Base-by-base conservation (phyloP, 2,888 invertebrate genomes). In the Aplocera efformata region DNA sequence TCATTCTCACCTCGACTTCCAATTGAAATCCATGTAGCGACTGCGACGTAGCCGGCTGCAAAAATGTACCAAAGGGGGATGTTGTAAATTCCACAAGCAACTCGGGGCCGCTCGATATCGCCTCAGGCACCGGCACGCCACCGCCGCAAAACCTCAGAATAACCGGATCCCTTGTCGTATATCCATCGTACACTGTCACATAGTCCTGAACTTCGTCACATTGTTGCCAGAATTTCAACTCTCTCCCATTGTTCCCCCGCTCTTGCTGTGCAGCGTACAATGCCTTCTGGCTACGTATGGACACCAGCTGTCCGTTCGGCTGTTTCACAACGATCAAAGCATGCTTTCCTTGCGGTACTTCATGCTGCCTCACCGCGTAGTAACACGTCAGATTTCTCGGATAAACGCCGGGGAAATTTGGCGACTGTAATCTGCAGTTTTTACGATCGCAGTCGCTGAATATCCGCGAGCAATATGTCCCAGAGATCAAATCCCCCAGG, bases 381-480 rank as follows among this genome's bases (percentile, higher is more conserved):
- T 97, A 96, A 77, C 98, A 98, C 48, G 97, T 96, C 65, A 98
- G 91, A 81, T 97, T 97, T 57, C 97, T 91, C 2, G 97, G 97
- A 83, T 98, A 98, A 58, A 97, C 92, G 58, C 96, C 97, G 17
- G 97, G 97, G 83, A 94, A 97, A 89, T 96, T 96, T 32, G 97
- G 96, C 31, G 96, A 96, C 81, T 97, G 97, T 66, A 97, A 90
- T 67, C 95, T 92, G 86, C 97, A 97, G 63, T 93, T 92, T 88
- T 94, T 95, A 83, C 92, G 93, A 90, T 96, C 96, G 84, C 97
- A 97, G 85, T 96, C 95, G 79, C 95, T 96, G 90, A 95, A 96
- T 79, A 96, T 95, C 58, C 96, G 91, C 46, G 96, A 96, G 88
- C 97, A 97, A 88, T 96, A 96, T 51, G 96, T 96, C 62, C 96